Base-by-base conservation (phyloP, 2,888 invertebrate species). In the Troglohyphantes excavatus region DNA sequence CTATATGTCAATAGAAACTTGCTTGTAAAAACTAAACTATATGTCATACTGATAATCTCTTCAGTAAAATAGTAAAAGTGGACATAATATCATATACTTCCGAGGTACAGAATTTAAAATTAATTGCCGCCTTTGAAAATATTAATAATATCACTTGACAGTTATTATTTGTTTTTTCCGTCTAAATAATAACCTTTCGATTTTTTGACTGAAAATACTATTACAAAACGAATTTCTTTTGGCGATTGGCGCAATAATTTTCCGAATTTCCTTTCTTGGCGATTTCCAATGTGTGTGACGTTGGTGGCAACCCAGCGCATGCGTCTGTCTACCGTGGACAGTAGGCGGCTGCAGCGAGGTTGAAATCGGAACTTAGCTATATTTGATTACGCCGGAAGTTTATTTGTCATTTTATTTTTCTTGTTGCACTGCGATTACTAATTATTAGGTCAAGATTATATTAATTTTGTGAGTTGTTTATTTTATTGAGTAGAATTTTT, bases 281-380 rank as follows among this genome's bases (percentile, higher is more conserved):
- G 76, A 59, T 19, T n/a, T 46, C 9, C 17, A 59, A 33, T 33
- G 39, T 68, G 53, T 68, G 33, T 70, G 59, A 70, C 76, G 68
- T 78, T 73, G 5, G 19, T 76, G 61, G 70, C 39, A 85, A 76
- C 76, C 76, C 46, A 27, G 53, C 86, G 86, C 87, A 87, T 87
- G 87, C 87, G 87, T 61, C n/a, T 43, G 23, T 19, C 43, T 33
- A 23, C 21, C 72, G 19, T 39, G 61, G 65, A 33, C 65, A 75
- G 81, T 87, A 87, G 87, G 81, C 81, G 87, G 87, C 76, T 76
- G 85, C 85, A 76, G 76, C 70, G 68, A 46, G 65, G 23, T 23
- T 78, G 78, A 78, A 78, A 78, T 65, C 78, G 43, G 63, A 78
- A 78, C 78, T 65, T 65, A 6, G 78, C 78, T 39, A 33, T 78